Base-by-base conservation (phyloP, 2,888 invertebrate genomes). In the Folsomia manolachei region DNA sequence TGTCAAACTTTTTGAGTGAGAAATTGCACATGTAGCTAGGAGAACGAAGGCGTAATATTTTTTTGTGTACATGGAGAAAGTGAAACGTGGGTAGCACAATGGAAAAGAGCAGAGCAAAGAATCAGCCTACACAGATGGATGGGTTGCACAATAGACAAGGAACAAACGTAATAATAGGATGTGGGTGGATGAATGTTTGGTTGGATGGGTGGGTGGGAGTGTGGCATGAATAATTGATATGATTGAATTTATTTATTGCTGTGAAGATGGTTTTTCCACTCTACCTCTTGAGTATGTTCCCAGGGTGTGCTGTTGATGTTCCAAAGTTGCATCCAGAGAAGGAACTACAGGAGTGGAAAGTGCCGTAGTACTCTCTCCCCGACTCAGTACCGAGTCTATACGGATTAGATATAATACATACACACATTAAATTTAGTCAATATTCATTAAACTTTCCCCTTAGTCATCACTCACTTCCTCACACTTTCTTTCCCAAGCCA, bases 361-460 rank as follows among this genome's bases (percentile, higher is more conserved):
- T 78, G 79, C 79, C 77, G 79, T 79, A 76, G 79, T 79, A 75
- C 79, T 79, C 79, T 79, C 79, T 78, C 78, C 79, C 71, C 78
- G 79, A 79, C 79, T 79, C 78, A 79, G 74, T 75, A 79, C 77
- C 70, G 79, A 79, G 79, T 79, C 79, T 79, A 19, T 19, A 11
- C 9, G 51, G 9, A 51, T 51, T 9, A 51, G 18, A 51, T n/a
- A n/a, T n/a, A n/a, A n/a, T n/a, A 39, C 39, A 39, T 39, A 14
- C 14, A 39, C 39, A 39, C 39, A 39, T 39, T 14, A 39, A 39
- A 39, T 4, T 39, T 39, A 39, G 39, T 39, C 39, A 39, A 39
- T 39, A 39, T 39, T 39, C 14, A 39, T 39, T 39, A 39, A 39
- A 39, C 39, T 14, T 39, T 14, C 39, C 4, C 39, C 39, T 9